Base-by-base conservation (phyloP, 1,140 invertebrate species). In the Drosophila ohnishii region DNA sequence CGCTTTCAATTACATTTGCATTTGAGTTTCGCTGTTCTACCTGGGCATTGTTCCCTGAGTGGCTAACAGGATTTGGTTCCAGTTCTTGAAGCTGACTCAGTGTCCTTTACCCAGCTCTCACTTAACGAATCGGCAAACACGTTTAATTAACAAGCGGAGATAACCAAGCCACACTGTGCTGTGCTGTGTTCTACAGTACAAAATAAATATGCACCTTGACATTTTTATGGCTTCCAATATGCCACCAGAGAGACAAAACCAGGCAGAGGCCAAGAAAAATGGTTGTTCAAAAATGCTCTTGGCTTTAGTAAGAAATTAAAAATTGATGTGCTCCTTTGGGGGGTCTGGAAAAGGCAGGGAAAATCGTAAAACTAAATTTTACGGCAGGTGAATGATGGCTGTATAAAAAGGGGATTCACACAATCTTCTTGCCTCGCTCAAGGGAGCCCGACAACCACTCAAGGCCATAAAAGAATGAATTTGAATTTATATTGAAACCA, bases 281-380 rank as follows among this genome's bases (percentile, higher is more conserved):
- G 22, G 57, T 19, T 34, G 40, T 45, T 47, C 14, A 53, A 45
- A 61, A 61, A 60, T 53, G 35, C 25, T 47, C 42, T 47, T 56
- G 69, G 40, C 50, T 63, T 63, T 40, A 53, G 57, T 73, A 73
- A 73, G 58, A 57, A 75, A 75, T 75, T 75, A 75, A 75, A 75
- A 75, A 75, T 75, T 75, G 37, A 75, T 75, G 71, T 19, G 6
- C 39, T 45, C 51, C 51, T 34, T 50, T 32, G 71, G 71, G 71
- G 51, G 57, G 2, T 8, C 5, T 47, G 25, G 14, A n/a, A 30
- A 64, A n/a, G 42, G 44, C 44, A 37, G 32, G 16, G 44, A 56
- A 63, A 56, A 75, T 75, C 72, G 72, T 75, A 75, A 75, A 75
- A 75, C 71, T 75, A 75, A 75, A 75, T 65, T 75, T 75, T 75